Conservation (phyloP, 2,888 invertebrate genomes). For the Matsumyia berberina region DNA sequence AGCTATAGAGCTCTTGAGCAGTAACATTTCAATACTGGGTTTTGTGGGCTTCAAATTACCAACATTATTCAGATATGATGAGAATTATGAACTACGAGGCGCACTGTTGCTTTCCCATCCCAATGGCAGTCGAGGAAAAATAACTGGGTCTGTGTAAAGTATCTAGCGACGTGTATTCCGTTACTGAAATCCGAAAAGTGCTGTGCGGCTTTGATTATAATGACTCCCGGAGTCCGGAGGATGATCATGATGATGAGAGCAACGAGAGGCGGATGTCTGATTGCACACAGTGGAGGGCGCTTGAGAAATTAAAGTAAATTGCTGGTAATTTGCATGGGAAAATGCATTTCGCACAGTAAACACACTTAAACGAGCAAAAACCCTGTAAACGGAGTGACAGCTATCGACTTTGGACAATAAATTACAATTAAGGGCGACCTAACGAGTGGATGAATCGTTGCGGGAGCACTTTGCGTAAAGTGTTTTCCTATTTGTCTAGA, state of each 20-base stretch:
- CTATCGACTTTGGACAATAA: slow-evolving; percentile 25
- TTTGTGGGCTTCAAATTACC: slow-evolving; percentile 54
- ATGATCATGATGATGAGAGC: slow-evolving; percentile 25
- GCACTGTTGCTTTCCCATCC: slow-evolving; percentile 50
- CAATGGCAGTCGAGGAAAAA: slow-evolving; percentile 31
- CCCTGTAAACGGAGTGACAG: slow-evolving; percentile 14
- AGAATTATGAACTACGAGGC: slow-evolving; percentile 23
- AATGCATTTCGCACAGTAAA: slow-evolving; percentile 30
- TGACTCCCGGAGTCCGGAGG: background rate
- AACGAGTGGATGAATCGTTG: background rate
- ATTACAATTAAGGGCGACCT: slow-evolving; percentile 15
- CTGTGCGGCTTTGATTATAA: slow-evolving; percentile 42
- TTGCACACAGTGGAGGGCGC: slow-evolving; percentile 35
- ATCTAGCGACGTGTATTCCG: slow-evolving; percentile 54
- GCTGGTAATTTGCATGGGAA: slow-evolving; percentile 67
- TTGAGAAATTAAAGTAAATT: slow-evolving; percentile 66
- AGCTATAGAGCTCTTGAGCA: too few relatives aligned
- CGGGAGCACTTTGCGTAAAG: slow-evolving; percentile 29
- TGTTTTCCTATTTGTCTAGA: background rate
- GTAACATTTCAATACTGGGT: slow-evolving; percentile 56
- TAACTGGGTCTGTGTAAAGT: slow-evolving; percentile 63
- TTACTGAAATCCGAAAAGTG: slow-evolving; percentile 73
- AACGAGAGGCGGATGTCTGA: slow-evolving; percentile 37
- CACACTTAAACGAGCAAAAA: slow-evolving; percentile 1
- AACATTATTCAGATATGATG: slow-evolving; percentile 40